A percentile compares a stretch with the other conserved stretches of the same genome.
phyloP scores from a whole-genome alignment of 2,888 invertebrate species.

The Synergus itoensis region DNA sequence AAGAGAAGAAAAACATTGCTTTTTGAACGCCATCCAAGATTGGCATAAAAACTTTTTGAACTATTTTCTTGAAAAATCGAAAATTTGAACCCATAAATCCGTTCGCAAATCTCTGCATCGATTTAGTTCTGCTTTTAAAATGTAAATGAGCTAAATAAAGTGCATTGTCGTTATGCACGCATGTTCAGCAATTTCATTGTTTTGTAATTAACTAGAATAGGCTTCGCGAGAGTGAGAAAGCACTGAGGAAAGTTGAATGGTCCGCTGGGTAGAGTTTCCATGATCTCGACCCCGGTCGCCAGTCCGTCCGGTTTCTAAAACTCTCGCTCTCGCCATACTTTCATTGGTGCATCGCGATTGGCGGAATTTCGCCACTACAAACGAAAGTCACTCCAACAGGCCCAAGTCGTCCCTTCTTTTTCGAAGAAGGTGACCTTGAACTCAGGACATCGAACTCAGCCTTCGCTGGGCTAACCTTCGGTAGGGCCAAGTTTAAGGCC shows the following conservation, averaged over 20 bases:
- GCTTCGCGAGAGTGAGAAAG: constrained; percentile 14
- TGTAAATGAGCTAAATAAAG: not conserved
- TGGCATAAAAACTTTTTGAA: too few species aligned
- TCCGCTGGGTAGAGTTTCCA: constrained; percentile 62
- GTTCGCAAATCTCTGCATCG: not conserved
- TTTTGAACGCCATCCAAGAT: too few species aligned
- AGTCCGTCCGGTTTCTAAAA: constrained; percentile 71
- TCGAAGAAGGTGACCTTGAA: constrained; percentile 62
- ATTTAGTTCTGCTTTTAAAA: not conserved
- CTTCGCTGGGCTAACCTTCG: constrained; percentile 20
- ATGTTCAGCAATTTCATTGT: constrained; percentile 6
- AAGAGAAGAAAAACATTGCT: too few species aligned
- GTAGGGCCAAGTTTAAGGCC: constrained; percentile 33
- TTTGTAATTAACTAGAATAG: constrained; percentile 10
- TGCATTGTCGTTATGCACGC: not conserved
- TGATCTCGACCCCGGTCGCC: constrained; percentile 63
- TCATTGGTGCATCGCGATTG: constrained; percentile 62
- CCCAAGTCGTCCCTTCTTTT: constrained; percentile 38
- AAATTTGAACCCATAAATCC: too few species aligned
- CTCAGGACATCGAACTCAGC: constrained; percentile 65
- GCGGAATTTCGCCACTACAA: constrained; percentile 58
- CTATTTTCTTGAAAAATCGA: too few species aligned
- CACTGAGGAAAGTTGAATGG: constrained; percentile 53
- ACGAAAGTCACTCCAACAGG: constrained; percentile 58
- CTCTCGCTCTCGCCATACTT: constrained; percentile 68